These are phyloP conservation scores for Fundulus diaphanus DNA, from an alignment of 2,797 vertebrate species.

Conservation along the genomic window DNA sequence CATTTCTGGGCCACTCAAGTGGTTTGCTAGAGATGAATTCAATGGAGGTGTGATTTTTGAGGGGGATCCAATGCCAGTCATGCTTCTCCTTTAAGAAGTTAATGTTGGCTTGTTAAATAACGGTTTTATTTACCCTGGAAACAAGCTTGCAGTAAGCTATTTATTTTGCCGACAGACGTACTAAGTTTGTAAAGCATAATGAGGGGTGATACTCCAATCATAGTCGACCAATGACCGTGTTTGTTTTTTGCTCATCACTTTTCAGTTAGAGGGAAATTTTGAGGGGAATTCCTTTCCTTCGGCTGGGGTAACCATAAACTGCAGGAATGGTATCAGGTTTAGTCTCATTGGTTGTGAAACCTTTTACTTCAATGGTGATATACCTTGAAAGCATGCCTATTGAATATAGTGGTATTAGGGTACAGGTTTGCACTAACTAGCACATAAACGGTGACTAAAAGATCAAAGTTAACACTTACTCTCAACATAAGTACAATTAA, in stretches of 20 bases:
- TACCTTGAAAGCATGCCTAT: neutral
- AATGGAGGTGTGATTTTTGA: too few species aligned
- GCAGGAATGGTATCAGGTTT: neutral
- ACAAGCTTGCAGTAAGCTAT: neutral
- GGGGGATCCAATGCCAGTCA: too few species aligned
- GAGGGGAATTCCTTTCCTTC: neutral
- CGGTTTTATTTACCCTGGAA: neutral
- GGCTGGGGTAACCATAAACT: neutral
- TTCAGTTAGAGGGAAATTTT: neutral
- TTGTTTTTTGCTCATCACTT: neutral
- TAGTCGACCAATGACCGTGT: neutral
- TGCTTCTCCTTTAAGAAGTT: too few species aligned
- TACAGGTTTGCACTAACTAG: neutral
- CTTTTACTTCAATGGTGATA: neutral
- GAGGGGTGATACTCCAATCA: neutral
- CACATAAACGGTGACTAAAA: neutral
- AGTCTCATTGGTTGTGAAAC: neutral
- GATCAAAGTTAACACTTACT: neutral
- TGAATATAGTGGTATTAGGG: neutral
- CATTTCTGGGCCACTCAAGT: neutral
- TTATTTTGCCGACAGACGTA: neutral
- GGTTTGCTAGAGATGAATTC: too few species aligned
- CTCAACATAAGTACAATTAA: neutral
- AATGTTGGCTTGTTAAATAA: neutral
- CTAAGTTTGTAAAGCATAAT: neutral